Base-by-base conservation (phyloP, 2,888 invertebrate species). In the Cheilosia impressa region DNA sequence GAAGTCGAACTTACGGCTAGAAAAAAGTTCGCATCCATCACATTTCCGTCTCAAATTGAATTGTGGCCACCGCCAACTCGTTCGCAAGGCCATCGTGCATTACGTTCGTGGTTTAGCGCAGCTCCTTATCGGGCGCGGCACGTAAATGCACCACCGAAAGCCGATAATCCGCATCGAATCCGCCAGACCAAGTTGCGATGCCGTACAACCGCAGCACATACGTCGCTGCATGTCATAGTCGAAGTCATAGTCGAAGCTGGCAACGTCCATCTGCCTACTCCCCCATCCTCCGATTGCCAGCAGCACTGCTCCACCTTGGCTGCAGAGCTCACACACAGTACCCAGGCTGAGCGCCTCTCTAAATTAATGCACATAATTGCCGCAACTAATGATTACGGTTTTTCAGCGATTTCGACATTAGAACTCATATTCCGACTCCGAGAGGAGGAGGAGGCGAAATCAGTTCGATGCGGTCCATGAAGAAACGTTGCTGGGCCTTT, bases 281-380 rank as follows among this genome's bases (percentile, higher is more conserved):
- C 45, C 53, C 55, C 60, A 13, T 38, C 71, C 27, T 38, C 50
- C 57, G 24, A 69, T 55, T 81, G 65, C 50, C 69, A 31, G 62
- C 63, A 45, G 72, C 68, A 63, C 62, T 62, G 63, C 57, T 63
- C 62, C 79, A 68, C 73, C 73, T 63, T n/a, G 41, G 22, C 43
- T 45, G n/a, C 45, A 10, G 27, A n/a, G 55, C 24, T n/a, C 7
- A 17, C 45, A 47, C 7, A n/a, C n/a, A 31, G 41, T 24, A 31
- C 31, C 52, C 19, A 19, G 31, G 43, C 31, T 34, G 68, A 79
- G 83, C 63, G 79, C 83, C 83, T 75, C 84, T 80, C 73, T 50
- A 84, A 84, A 84, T 84, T 80, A 84, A 84, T 84, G 80, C 80
- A 76, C 84, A 84, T 84, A 84, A 80, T 84, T 84, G 71, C 84